Conservation (phyloP, 1,140 invertebrate genomes). For the Caerostris darwini region DNA sequence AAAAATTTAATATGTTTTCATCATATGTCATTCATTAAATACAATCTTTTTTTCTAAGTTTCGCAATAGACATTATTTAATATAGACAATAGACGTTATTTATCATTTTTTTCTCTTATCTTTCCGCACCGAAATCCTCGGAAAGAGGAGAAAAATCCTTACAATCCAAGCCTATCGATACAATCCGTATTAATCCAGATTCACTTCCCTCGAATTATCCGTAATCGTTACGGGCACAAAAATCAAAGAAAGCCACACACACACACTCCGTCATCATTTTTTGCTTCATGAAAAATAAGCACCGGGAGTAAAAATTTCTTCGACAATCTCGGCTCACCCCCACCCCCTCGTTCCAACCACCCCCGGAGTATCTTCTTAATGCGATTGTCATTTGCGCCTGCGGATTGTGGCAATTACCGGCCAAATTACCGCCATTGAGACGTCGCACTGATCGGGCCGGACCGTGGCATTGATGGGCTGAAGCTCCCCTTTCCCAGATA, state of each 20-base stretch:
- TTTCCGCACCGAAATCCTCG: too few species aligned
- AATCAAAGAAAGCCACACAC: too few species aligned
- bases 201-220: constrained; percentile 5
- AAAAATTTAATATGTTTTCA: too few species aligned
- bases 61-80: too few species aligned
- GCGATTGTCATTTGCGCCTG: constrained; percentile 75
- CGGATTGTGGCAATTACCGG: constrained; percentile 76
- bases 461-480: constrained; percentile 44
- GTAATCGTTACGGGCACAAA: not conserved
- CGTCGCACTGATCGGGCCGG: not conserved
- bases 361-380: constrained; percentile 69
- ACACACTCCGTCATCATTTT: constrained; percentile 2
- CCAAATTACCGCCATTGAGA: constrained; percentile 76
- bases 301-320: not conserved
- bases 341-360: not conserved
- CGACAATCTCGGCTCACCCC: constrained; percentile 10
- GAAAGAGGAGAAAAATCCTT: not conserved
- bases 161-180: not conserved
- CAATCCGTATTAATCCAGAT: constrained; percentile 4
- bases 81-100: too few species aligned
- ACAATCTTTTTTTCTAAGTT: too few species aligned
- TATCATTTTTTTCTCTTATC: too few species aligned
- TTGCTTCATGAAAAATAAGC: constrained; percentile 15
- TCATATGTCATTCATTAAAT: too few species aligned
- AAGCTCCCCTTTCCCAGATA: not conserved